Percentiles rank a stretch among this genome's conserved stretches.
Evolutionary conservation across 2,113 vertebrate species (phyloP).

Genomic region (Takifugu flavidus): DNA sequence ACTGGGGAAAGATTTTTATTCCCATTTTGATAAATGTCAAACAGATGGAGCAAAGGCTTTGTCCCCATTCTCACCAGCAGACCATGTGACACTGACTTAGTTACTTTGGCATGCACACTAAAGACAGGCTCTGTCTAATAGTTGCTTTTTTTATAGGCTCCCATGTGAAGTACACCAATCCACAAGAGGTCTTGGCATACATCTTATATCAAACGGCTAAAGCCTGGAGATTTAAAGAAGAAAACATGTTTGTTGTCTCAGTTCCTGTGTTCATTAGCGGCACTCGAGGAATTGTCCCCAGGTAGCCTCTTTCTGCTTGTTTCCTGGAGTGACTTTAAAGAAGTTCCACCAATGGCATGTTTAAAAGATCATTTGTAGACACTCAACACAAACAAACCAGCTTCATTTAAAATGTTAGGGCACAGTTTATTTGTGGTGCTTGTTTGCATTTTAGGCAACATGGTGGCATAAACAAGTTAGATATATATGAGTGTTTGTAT

Average conservation of each 20-base stretch:
- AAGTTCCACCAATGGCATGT: slow-evolving; percentile 60
- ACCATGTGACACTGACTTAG: slow-evolving; percentile 27
- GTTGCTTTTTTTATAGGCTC: slow-evolving; percentile 48
- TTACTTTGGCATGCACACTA: slow-evolving; percentile 33
- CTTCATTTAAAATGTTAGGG: slow-evolving; percentile 65
- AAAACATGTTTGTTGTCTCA: slow-evolving; percentile 63
- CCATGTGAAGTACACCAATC: slow-evolving; percentile 42
- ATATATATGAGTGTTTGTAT: slow-evolving; percentile 64
- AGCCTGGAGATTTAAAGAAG: slow-evolving; percentile 62
- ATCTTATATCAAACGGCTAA: slow-evolving; percentile 63
- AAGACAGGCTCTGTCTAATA: slow-evolving; percentile 35
- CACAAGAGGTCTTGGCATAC: slow-evolving; percentile 44
- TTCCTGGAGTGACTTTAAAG: slow-evolving; percentile 68
- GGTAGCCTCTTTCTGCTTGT: slow-evolving; percentile 50
- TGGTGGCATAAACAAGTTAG: slow-evolving; percentile 60
- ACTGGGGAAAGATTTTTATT: slow-evolving; percentile 4
- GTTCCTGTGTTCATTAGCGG: slow-evolving; percentile 64
- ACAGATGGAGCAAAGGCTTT: slow-evolving; percentile 11
- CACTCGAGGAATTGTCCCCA: slow-evolving; percentile 61
- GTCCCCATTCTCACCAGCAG: slow-evolving; percentile 45
- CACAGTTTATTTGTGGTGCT: slow-evolving; percentile 51
- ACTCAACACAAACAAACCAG: slow-evolving; percentile 65
- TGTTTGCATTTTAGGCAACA: slow-evolving; percentile 67
- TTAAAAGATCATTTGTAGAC: slow-evolving; percentile 75
- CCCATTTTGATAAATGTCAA: slow-evolving; percentile 16